Base-by-base conservation (phyloP, 1,140 invertebrate species). In the Calliphora vicina region DNA sequence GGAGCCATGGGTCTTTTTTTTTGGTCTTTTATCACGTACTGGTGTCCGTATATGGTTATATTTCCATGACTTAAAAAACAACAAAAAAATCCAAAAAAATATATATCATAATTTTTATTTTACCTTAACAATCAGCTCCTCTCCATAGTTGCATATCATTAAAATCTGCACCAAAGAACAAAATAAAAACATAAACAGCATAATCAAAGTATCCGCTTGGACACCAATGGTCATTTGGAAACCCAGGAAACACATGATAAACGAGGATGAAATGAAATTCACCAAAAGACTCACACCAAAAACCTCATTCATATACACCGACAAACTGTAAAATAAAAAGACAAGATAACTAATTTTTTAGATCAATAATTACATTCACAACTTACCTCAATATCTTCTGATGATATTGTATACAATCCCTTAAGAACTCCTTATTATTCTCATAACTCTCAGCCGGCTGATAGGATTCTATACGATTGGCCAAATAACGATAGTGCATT, bases 211-310 rank as follows among this genome's bases (percentile, higher is more conserved):
- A 27, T 87, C 86, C 1, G 87, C 83, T 8, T 85, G 81, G 8
- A 85, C 86, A 20, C 88, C 88, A 26, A 89, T 85, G 27, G 88
- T 89, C 67, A 89, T 85, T 50, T 89, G 88, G 82, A 89, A 89
- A 2, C 88, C 88, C 42, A 88, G 83, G 43, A 89, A 88, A 71
- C 88, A 89, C 50, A 89, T 89, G 13, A 87, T 86, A 20, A 87
- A 87, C 10, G 87, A 84, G 0, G 86, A 86, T 45, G 88, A 87
- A 15, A 83, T 83, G 26, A 89, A 89, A 29, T 88, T 89, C 35
- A 82, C 83, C 17, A 89, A 82, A 17, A 88, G 50, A 1, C 88
- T 86, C 6, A 89, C 84, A 0, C 88, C 88, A 26, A 89, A 89
- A 6, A 89, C 87, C 9, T 84, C 76, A 25, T 87, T 89, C 23